Base-by-base conservation (phyloP, 2,797 vertebrate species). In the Columba guinea region DNA sequence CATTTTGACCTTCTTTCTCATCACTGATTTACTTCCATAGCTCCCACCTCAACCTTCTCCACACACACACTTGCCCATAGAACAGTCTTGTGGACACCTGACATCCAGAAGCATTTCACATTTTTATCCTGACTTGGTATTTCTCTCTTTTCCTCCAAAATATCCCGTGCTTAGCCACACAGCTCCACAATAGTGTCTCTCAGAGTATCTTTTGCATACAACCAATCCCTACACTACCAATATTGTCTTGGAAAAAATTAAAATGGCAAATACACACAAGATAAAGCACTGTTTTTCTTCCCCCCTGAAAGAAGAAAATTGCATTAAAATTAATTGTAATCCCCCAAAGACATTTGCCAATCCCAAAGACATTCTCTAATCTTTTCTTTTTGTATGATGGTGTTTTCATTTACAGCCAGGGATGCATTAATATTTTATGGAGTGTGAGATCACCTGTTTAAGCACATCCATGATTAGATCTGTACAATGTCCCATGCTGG, bases 391-490 rank as follows among this genome's bases (percentile, higher is more conserved):
- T 60, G 91, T 80, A 87, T 68, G 32, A 70, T 10, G 37, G 37
- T 94, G 84, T 93, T 95, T 95, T 91, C 88, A 70, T 94, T 95
- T 92, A 91, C 0, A 4, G 68, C 70, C 67, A 80, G 86, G 80
- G 91, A 87, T 28, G 34, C 92, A 81, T 88, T 93, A 91, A 85
- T 90, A 83, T 85, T 95, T 94, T 71, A 94, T 5, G 0, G 81
- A 35, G 76, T 44, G 79, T 79, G 95, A 94, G 91, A 93, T 92
- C 93, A 90, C 87, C 87, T 89, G 71, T 64, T 92, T 81, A 65
- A 95, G 91, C 93, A 73, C 68, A 81, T 78, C 82, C 85, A 68
- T 13, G 69, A 90, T 83, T 80, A 87, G 39, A 14, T 58, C 93
- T 87, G 89, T 44, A 77, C 78, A 20, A 67, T 9, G 75, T 73